phyloP scores from a whole-genome alignment of 2,113 vertebrate genomes.

The Xiphophorus hellerii region DNA sequence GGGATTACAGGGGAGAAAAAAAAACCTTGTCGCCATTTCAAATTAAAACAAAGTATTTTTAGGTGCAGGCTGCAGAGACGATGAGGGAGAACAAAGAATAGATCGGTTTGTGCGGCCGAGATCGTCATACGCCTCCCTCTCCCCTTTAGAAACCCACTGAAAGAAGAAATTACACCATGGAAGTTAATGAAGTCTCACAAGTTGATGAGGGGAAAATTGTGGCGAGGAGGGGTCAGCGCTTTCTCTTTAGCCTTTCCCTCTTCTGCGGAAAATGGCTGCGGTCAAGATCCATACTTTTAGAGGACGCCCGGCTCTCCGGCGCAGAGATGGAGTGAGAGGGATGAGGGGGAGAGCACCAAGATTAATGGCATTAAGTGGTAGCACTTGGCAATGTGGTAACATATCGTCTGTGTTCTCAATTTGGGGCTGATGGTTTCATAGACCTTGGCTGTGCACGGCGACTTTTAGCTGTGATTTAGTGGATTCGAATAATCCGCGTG shows the following conservation, averaged over 20 bases:
- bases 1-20: not conserved
- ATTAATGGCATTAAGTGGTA: slow-evolving; percentile 80
- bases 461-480: slow-evolving; percentile 76
- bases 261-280: slow-evolving; percentile 77
- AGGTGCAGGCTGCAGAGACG: slow-evolving; percentile 6
- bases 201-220: slow-evolving; percentile 83
- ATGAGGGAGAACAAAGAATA: not conserved
- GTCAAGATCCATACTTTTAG: slow-evolving; percentile 82
- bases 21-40: not conserved
- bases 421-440: slow-evolving; percentile 73
- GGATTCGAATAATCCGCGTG: slow-evolving; percentile 66
- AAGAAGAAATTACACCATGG: slow-evolving; percentile 75
- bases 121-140: slow-evolving; percentile 40
- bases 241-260: slow-evolving; percentile 82
- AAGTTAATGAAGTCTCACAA: slow-evolving; percentile 86
- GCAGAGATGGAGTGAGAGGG: slow-evolving; percentile 55
- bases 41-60: not conserved
- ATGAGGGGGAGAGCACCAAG: slow-evolving; percentile 50
- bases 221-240: slow-evolving; percentile 79
- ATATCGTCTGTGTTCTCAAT: slow-evolving; percentile 70
- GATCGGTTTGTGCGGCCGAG: slow-evolving; percentile 6
- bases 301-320: slow-evolving; percentile 71
- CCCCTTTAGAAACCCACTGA: slow-evolving; percentile 53
- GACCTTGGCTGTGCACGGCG: slow-evolving; percentile 72
- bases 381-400: slow-evolving; percentile 75